phyloP scores from a whole-genome alignment of 2,797 vertebrate genomes.

The Squalus acanthias region DNA sequence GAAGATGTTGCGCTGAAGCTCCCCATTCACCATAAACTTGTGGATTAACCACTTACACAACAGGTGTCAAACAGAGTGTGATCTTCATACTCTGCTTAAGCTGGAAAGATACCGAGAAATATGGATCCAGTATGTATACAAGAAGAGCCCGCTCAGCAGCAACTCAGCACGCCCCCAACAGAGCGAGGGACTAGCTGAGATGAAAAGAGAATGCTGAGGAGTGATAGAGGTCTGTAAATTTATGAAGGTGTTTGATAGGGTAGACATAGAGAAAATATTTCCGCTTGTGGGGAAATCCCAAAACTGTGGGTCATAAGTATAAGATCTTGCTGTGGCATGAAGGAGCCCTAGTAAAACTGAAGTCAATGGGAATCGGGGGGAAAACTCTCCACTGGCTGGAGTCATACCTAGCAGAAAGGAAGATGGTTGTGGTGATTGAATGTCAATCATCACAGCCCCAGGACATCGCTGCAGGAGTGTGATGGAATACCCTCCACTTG shows the following conservation, averaged over 20 bases:
- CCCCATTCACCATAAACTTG: not conserved
- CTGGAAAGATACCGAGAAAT: no score
- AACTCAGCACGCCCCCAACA: not conserved
- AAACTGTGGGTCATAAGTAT: not conserved
- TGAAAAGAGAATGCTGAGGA: not conserved
- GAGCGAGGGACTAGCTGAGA: not conserved
- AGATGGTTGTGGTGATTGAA: no score
- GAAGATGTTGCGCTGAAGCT: not conserved
- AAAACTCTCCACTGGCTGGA: no score
- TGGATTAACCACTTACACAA: not conserved
- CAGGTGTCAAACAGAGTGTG: not conserved
- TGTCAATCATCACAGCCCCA: no score
- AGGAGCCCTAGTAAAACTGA: no score
- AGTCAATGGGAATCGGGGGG: no score
- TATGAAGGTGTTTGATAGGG: not conserved
- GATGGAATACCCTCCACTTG: no score
- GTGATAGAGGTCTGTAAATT: not conserved
- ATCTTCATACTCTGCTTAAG: not conserved
- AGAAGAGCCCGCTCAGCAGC: not conserved
- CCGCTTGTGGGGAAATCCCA: not conserved
- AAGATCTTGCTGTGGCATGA: no score
- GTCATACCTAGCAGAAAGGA: no score
- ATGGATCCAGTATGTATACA: no score
- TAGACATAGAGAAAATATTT: not conserved
- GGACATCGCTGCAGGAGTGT: no score